These are phyloP conservation scores for Eupithecia tripunctaria DNA, from an alignment of 2,888 invertebrate species.

Conservation along the genomic window DNA sequence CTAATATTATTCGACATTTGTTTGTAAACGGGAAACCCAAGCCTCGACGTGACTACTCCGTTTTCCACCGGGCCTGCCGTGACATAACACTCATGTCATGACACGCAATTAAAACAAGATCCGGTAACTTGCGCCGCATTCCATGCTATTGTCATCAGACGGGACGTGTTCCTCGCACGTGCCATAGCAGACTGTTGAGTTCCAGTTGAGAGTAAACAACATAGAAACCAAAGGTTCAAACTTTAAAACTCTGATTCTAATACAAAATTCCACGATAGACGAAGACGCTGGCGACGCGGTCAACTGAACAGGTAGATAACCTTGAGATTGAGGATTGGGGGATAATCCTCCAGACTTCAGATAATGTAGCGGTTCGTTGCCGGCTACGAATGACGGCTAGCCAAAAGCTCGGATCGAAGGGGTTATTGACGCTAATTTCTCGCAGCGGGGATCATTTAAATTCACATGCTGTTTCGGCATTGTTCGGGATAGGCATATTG, in stretches of 20 bases:
- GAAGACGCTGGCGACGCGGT: background rate
- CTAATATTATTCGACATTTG: slow-evolving; percentile 11
- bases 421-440: slow-evolving; percentile 19
- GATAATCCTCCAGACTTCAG: slow-evolving; percentile 2
- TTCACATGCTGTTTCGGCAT: background rate
- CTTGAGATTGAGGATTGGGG: slow-evolving; percentile 3
- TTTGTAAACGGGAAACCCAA: slow-evolving; percentile 17
- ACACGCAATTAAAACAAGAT: slow-evolving; percentile 46
- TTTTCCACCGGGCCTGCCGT: slow-evolving; percentile 32
- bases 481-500: background rate
- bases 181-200: slow-evolving; percentile 21
- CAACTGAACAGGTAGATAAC: slow-evolving; percentile 2
- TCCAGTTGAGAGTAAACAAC: background rate
- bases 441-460: slow-evolving; percentile 2
- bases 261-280: background rate
- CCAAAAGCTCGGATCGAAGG: slow-evolving; percentile 10
- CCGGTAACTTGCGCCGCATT: slow-evolving; percentile 52
- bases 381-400: background rate
- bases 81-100: slow-evolving; percentile 38
- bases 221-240: background rate
- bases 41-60: background rate
- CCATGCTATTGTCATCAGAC: slow-evolving; percentile 59
- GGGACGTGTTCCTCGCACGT: slow-evolving; percentile 40
- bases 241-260: background rate
- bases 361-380: background rate